A percentile compares a stretch with the other conserved stretches of the same genome.
Evolutionary conservation across 2,113 vertebrate species (phyloP).

Genomic region (Thamnophis sirtalis): DNA sequence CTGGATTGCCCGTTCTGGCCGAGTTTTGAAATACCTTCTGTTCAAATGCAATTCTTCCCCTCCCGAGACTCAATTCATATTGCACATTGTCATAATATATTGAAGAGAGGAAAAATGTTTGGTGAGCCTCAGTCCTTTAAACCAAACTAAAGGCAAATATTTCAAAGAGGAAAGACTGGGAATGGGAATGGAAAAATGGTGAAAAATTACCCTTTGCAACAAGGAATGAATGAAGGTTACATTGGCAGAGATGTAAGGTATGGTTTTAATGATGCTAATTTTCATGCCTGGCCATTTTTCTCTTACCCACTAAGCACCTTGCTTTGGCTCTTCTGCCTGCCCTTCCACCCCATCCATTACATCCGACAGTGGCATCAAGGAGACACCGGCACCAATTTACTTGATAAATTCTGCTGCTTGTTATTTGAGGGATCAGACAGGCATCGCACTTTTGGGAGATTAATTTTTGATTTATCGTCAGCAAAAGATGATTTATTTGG

Average conservation of each 20-base stretch:
- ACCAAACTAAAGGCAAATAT: slow-evolving; percentile 21
- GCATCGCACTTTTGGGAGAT: slow-evolving; percentile 66
- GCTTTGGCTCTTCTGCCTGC: slow-evolving; percentile 22
- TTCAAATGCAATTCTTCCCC: background rate
- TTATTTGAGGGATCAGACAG: slow-evolving; percentile 65
- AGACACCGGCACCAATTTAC: slow-evolving; percentile 42
- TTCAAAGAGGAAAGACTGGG: background rate
- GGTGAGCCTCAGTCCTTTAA: slow-evolving; percentile 2
- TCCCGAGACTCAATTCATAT: background rate
- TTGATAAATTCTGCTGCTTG: slow-evolving; percentile 64
- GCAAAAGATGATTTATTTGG: slow-evolving; percentile 70
- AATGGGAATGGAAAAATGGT: accelerated
- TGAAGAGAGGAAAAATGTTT: background rate
- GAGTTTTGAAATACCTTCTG: background rate
- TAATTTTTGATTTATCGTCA: slow-evolving; percentile 77
- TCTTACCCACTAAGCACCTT: background rate
- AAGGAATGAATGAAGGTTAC: accelerated
- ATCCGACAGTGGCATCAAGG: background rate
- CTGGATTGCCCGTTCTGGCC: background rate
- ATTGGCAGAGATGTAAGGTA: background rate
- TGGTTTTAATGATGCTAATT: background rate
- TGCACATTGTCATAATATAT: background rate
- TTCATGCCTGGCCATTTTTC: background rate
- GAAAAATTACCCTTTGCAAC: accelerated
- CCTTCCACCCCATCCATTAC: slow-evolving; percentile 35